Conservation (phyloP, 2,113 vertebrate genomes). For the Calonectris borealis region DNA sequence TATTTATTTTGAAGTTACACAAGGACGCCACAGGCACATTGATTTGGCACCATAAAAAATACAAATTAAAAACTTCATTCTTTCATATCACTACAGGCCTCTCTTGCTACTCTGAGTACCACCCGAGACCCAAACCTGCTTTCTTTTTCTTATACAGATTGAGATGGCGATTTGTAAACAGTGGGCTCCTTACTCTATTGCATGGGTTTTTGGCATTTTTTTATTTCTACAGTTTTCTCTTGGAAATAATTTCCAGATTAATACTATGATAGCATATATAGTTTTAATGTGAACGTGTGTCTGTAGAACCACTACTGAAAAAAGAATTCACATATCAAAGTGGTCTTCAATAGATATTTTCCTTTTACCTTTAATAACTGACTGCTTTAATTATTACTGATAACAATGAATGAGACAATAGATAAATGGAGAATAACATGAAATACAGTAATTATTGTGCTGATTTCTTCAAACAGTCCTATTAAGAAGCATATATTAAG, state of each 20-base stretch:
- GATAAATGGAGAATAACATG: background rate
- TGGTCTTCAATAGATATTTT: background rate
- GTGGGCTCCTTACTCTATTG: background rate
- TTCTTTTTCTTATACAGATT: background rate
- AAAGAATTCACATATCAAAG: background rate
- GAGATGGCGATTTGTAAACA: background rate
- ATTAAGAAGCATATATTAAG: background rate
- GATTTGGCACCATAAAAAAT: background rate
- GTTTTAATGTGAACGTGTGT: background rate
- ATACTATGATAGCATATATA: background rate
- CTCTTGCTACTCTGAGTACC: background rate
- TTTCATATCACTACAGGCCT: slow-evolving; percentile 8
- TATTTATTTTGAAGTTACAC: background rate
- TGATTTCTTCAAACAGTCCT: background rate
- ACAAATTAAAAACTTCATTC: background rate
- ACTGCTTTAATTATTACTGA: background rate
- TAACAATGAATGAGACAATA: background rate
- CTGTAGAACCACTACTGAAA: background rate
- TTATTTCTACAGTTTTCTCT: background rate
- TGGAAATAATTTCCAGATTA: background rate
- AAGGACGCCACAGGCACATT: background rate
- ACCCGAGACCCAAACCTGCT: background rate
- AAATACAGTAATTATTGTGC: background rate
- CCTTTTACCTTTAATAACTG: background rate
- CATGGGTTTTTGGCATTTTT: background rate